phyloP scores from a whole-genome alignment of 1,140 invertebrate species.

The Drosophila cardini region DNA sequence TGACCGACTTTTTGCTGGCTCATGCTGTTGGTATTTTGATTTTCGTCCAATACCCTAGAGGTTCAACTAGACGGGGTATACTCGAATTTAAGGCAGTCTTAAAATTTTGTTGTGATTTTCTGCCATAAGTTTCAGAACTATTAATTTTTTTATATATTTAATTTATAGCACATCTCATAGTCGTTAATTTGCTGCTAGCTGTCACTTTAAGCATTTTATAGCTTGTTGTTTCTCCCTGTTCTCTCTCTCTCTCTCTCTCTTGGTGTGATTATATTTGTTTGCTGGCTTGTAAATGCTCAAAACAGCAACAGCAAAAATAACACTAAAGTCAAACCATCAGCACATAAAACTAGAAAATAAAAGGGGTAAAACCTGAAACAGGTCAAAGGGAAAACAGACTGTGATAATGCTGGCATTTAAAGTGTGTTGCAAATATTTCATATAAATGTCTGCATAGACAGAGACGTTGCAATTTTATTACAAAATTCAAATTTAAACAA shows the following conservation, averaged over 20 bases:
- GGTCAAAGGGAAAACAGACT: not conserved
- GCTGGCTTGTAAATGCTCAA: constrained; percentile 41
- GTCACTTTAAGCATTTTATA: not conserved
- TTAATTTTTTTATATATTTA: not conserved
- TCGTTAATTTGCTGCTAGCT: not conserved
- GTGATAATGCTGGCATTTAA: constrained; percentile 7
- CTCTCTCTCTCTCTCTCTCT: too few species aligned
- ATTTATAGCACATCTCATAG: not conserved
- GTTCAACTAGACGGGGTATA: not conserved
- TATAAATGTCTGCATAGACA: not conserved
- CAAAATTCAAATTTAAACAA: not conserved
- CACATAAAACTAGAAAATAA: constrained; percentile 7
- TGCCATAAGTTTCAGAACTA: too few species aligned
- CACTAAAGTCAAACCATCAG: constrained; percentile 1
- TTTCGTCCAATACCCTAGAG: constrained; percentile 25
- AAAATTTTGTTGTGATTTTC: too few species aligned
- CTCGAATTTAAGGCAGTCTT: too few species aligned
- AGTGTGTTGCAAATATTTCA: not conserved
- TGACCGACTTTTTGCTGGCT: constrained; percentile 69
- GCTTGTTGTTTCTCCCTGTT: constrained; percentile 8
- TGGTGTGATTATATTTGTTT: constrained; percentile 33
- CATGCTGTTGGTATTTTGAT: constrained; percentile 36
- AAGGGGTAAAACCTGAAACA: not conserved
- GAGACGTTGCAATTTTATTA: not conserved
- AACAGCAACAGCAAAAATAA: constrained; percentile 23